Conservation (phyloP, 2,888 invertebrate genomes). For the Eupithecia exiguata region DNA sequence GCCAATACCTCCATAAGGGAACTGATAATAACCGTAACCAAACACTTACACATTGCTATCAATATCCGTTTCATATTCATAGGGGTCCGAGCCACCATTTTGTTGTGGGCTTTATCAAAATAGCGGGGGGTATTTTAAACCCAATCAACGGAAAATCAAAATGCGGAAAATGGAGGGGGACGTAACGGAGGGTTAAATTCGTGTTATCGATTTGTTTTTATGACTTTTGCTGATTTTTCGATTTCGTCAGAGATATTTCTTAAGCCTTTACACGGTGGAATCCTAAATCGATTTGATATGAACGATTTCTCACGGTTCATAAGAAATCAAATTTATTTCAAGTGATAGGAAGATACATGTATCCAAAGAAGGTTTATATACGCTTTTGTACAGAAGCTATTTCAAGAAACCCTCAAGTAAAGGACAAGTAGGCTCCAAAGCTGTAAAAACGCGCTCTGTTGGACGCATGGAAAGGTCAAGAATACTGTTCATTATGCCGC, state of each 20-base stretch:
- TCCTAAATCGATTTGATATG: conserved; percentile 22
- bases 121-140: conserved; percentile 79
- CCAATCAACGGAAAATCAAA: conserved; percentile 82
- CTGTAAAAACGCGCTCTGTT: not conserved
- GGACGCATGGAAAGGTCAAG: conserved; percentile 8
- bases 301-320: conserved; percentile 10
- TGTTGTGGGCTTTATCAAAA: conserved; percentile 74
- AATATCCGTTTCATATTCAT: conserved; percentile 57
- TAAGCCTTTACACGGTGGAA: conserved; percentile 27
- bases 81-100: conserved; percentile 66
- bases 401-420: not conserved
- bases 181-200: conserved; percentile 80
- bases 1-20: conserved; percentile 24
- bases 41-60: conserved; percentile 46
- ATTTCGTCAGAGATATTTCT: conserved; percentile 56
- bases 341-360: not conserved
- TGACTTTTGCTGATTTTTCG: conserved; percentile 75
- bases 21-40: conserved; percentile 38
- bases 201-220: conserved; percentile 80
- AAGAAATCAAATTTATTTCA: conserved; percentile 8
- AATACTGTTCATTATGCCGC: conserved; percentile 1
- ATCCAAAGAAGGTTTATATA: not conserved
- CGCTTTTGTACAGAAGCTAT: not conserved
- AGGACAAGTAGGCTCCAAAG: conserved; percentile 9
- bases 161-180: conserved; percentile 79